Evolutionary conservation across 2,888 invertebrate genomes (phyloP).

Genomic region (Lepidocyrtinus sp.): DNA sequence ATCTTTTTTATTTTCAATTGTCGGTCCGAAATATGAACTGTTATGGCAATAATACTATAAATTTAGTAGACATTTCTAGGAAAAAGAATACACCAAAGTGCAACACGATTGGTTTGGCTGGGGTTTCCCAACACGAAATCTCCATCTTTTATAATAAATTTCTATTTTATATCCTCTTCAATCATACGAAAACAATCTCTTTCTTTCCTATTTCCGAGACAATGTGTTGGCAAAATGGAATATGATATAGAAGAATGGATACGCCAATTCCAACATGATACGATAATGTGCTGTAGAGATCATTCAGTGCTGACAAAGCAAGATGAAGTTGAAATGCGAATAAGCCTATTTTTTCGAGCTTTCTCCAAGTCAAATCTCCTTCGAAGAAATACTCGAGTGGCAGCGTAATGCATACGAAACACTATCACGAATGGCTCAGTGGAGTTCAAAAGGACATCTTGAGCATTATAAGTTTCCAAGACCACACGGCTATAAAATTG

Average conservation of each 20-base stretch:
- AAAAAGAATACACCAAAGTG: neutral
- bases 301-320: constrained; percentile 2
- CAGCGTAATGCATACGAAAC: constrained; percentile 43
- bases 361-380: constrained; percentile 31
- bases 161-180: neutral
- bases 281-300: constrained; percentile 5
- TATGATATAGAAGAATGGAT: constrained; percentile 30
- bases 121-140: neutral
- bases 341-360: neutral
- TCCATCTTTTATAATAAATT: constrained; percentile 7
- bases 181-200: neutral
- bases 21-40: no score
- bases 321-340: no score
- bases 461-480: constrained; percentile 15
- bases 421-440: constrained; percentile 36
- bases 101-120: neutral
- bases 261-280: constrained; percentile 25
- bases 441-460: constrained; percentile 50
- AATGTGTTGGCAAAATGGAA: constrained; percentile 8
- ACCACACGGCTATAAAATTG: neutral
- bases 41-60: neutral
- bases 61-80: constrained; percentile 6
- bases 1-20: neutral
- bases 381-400: constrained; percentile 37
- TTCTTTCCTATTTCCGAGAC: constrained; percentile 1